A percentile compares a stretch with the other conserved stretches of the same genome.
Evolutionary conservation across 2,797 vertebrate species (phyloP).

Genomic region (Synaphobranchus kaupii): DNA sequence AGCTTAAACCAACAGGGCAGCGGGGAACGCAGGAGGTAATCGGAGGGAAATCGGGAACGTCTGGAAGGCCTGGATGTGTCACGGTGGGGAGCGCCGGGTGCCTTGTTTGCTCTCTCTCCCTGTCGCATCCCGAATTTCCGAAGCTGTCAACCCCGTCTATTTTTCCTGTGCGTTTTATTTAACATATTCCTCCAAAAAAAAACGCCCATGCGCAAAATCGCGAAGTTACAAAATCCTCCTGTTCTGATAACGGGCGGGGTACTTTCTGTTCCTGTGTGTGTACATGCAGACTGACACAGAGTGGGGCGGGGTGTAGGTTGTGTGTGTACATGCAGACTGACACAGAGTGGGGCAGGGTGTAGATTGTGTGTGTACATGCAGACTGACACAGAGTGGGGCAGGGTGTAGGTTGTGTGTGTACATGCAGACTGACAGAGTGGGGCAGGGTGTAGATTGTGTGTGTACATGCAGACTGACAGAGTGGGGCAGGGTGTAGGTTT

Average conservation of each 20-base stretch:
- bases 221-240: slow-evolving; percentile 32
- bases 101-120: slow-evolving; percentile 29
- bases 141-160: slow-evolving; percentile 53
- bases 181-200: slow-evolving; percentile 35
- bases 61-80: slow-evolving; percentile 66
- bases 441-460: slow-evolving; percentile 5
- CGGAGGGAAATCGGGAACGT: slow-evolving; percentile 54
- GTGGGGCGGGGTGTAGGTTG: too few relatives aligned
- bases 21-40: slow-evolving; percentile 52
- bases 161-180: slow-evolving; percentile 35
- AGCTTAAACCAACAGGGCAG: slow-evolving; percentile 50
- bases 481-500: slow-evolving; percentile 33
- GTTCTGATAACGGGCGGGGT: slow-evolving; percentile 53
- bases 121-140: slow-evolving; percentile 46
- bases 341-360: too few relatives aligned
- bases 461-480: slow-evolving; percentile 66
- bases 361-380: not conserved
- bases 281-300: too few relatives aligned
- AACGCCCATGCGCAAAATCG: not conserved
- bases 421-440: too few relatives aligned
- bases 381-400: too few relatives aligned
- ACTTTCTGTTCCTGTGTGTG: slow-evolving; percentile 49
- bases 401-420: not conserved
- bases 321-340: too few relatives aligned
- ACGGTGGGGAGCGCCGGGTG: slow-evolving; percentile 46